Conservation (phyloP, 2,797 vertebrate genomes). For the Rhabdomys pumilio region DNA sequence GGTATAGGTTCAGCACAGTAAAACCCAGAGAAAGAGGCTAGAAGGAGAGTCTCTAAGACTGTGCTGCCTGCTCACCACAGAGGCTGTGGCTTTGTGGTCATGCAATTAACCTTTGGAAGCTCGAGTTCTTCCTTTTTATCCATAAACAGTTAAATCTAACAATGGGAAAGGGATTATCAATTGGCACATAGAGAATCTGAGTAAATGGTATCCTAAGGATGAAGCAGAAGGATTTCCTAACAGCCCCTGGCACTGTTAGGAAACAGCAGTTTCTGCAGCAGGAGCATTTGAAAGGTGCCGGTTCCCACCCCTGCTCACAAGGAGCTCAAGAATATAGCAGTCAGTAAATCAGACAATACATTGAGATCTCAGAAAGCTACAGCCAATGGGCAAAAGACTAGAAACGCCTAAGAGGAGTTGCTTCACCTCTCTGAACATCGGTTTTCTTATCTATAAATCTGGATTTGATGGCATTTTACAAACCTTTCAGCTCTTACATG, state of each 20-base stretch:
- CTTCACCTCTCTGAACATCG: conserved; percentile 28
- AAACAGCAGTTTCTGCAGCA: not conserved
- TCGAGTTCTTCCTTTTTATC: not conserved
- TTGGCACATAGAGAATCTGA: not conserved
- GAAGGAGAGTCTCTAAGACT: not conserved
- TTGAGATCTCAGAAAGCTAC: conserved; percentile 22
- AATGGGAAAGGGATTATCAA: not conserved
- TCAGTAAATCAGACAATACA: not conserved
- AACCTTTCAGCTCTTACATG: conserved; percentile 66
- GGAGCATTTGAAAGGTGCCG: not conserved
- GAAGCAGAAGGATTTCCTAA: not conserved
- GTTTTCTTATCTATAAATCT: conserved; percentile 72
- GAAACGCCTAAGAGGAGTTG: not conserved
- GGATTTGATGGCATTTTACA: conserved; percentile 75
- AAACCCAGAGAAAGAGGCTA: not conserved
- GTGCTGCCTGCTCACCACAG: not conserved
- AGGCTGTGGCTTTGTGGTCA: not conserved
- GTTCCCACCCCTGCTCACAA: not conserved
- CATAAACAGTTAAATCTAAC: not conserved
- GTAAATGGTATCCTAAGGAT: not conserved
- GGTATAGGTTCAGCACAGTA: not conserved
- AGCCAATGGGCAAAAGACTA: not conserved
- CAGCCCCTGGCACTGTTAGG: not conserved
- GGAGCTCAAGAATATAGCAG: not conserved
- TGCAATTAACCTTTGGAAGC: not conserved